Base-by-base conservation (phyloP, 2,888 invertebrate genomes). In the Noctua comes region DNA sequence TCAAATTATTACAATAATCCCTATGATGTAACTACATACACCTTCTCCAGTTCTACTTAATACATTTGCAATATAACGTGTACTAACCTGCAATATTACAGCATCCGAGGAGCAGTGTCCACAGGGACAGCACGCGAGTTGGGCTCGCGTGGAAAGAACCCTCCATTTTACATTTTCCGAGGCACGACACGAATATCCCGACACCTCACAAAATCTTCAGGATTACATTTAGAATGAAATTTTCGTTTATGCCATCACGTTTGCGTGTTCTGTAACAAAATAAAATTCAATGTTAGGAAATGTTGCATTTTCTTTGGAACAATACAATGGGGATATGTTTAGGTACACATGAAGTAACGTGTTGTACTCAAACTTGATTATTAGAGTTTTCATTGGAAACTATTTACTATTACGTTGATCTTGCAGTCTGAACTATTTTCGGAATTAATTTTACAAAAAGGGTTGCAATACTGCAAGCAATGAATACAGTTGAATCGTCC, bases 71-170 rank as follows among this genome's bases (percentile, higher is more conserved):
- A 73, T 68, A 77, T 66, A 8, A 66, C 43, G 16, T 43, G 43
- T 66, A 90, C 93, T 91, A 71, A 95, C 96, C 95, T 92, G 95
- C 94, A 76, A 95, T 94, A 86, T 95, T 95, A 89, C 96, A 94
- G 90, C 94, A 94, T 75, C 95, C 95, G 72, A 96, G 94, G 36
- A 95, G 88, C 48, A 96, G 85, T 0, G 94, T 93, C 96, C 96
- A 96, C 64, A 96, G 91, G 86, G 96, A 95, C 73, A 95, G 88
- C 64, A 94, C 88, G 85, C 93, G 91, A 73, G 93, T 92, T 62
- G 94, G 92, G 86, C 93, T 93, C 72, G 91, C 91, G 64, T 94
- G 91, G 48, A 90, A 83, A 78, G 91, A 90, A 88, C 93, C 90
- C 94, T 94, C 95, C 96, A 96, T 96, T 93, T 93, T 94, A 91